A percentile compares a stretch with the other conserved stretches of the same genome.
Conservation (phyloP, 2,113 vertebrate genomes). For the Pantherophis guttatus region DNA sequence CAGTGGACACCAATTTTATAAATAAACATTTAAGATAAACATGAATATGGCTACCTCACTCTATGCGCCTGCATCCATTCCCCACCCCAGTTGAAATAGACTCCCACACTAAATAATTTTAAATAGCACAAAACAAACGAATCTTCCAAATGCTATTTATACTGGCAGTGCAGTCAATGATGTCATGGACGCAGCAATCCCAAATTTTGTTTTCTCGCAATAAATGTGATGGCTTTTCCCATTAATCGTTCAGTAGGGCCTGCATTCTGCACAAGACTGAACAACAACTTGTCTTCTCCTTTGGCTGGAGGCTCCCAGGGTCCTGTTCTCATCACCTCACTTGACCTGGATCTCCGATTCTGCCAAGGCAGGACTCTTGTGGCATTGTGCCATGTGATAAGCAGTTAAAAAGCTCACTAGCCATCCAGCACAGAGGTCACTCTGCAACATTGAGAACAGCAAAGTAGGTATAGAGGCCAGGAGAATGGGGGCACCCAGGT, state of each 20-base stretch:
- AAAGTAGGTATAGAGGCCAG: not conserved
- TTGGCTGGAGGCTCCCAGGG: slow-evolving; percentile 32
- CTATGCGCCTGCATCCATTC: not conserved
- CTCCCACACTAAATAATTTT: slow-evolving; percentile 59
- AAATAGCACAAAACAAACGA: slow-evolving; percentile 63
- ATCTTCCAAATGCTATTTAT: slow-evolving; percentile 66
- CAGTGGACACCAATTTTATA: slow-evolving; percentile 56
- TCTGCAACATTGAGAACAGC: not conserved
- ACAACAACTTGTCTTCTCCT: slow-evolving; percentile 18
- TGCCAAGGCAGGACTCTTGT: not conserved
- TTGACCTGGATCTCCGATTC: slow-evolving; percentile 18
- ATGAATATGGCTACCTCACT: slow-evolving; percentile 42
- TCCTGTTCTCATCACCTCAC: slow-evolving; percentile 31
- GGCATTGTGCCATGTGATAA: not conserved
- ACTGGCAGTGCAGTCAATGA: slow-evolving; percentile 54
- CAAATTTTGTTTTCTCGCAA: slow-evolving; percentile 60
- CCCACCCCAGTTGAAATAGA: slow-evolving; percentile 39
- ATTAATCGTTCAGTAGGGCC: slow-evolving; percentile 39
- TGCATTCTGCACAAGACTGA: slow-evolving; percentile 23
- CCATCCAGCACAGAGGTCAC: not conserved
- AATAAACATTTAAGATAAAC: slow-evolving; percentile 62
- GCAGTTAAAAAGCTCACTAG: no score
- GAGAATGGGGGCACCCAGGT: no score
- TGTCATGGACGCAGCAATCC: slow-evolving; percentile 59
- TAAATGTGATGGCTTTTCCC: slow-evolving; percentile 57